Percentiles rank a stretch among this genome's conserved stretches.
phyloP scores from a whole-genome alignment of 2,113 vertebrate species.

The Upupa epops region DNA sequence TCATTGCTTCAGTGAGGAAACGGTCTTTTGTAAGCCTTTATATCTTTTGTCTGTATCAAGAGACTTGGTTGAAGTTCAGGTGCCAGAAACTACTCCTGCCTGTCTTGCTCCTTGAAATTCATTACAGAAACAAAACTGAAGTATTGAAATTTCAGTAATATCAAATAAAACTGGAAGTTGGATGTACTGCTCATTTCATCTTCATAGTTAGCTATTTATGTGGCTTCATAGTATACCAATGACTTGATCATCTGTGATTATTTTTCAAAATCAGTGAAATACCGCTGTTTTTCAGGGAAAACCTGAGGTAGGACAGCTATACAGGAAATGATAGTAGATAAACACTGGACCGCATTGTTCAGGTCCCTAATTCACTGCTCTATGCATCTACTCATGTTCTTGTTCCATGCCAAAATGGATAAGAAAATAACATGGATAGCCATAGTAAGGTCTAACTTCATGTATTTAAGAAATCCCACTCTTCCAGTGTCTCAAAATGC shows the following conservation, averaged over 20 bases:
- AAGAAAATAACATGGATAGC: background rate
- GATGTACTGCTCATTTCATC: background rate
- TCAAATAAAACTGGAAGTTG: conserved; percentile 8
- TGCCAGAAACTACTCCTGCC: background rate
- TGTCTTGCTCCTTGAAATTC: background rate
- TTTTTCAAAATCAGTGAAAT: background rate
- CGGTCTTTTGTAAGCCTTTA: background rate
- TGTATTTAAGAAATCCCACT: background rate
- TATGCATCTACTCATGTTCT: background rate
- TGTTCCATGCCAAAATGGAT: background rate
- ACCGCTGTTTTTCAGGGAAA: background rate
- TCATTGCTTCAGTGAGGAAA: background rate
- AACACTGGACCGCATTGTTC: rapidly evolving
- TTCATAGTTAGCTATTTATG: background rate
- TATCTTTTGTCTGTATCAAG: background rate
- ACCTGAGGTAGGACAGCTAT: background rate
- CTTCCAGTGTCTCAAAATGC: background rate
- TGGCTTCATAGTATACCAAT: background rate
- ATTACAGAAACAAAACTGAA: background rate
- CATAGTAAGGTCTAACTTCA: background rate
- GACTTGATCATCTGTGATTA: background rate
- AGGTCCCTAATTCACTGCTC: background rate
- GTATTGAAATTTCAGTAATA: background rate
- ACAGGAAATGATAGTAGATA: background rate
- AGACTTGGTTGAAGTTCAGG: background rate